phyloP scores from a whole-genome alignment of 2,113 vertebrate genomes.

The Odontophorus gujanensis region DNA sequence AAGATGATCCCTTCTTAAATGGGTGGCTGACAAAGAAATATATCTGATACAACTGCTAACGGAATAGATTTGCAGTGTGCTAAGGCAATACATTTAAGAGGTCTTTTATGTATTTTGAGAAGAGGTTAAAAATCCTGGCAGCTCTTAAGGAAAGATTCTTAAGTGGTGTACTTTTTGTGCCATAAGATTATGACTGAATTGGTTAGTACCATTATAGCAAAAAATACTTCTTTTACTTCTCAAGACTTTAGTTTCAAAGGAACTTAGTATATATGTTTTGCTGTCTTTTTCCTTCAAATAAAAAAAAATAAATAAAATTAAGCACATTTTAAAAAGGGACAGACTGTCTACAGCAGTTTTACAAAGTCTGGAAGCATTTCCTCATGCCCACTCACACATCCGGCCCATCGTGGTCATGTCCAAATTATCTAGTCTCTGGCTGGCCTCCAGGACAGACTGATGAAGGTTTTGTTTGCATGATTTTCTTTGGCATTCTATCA shows the following conservation, averaged over 20 bases:
- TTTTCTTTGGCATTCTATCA: slow-evolving; percentile 29
- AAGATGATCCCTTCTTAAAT: slow-evolving; percentile 73
- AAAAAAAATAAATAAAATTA: no score
- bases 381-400: slow-evolving; percentile 1
- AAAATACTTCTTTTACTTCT: not conserved
- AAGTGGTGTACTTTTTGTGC: slow-evolving; percentile 5
- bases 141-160: slow-evolving; percentile 36
- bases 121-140: slow-evolving; percentile 56
- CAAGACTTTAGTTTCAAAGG: not conserved
- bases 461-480: slow-evolving; percentile 44
- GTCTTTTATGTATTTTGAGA: slow-evolving; percentile 60
- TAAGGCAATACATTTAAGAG: slow-evolving; percentile 66
- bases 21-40: slow-evolving; percentile 75
- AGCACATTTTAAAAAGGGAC: not conserved
- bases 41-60: slow-evolving; percentile 60
- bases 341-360: not conserved
- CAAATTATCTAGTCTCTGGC: slow-evolving; percentile 44
- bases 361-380: slow-evolving; percentile 20
- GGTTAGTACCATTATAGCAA: not conserved
- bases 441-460: slow-evolving; percentile 48
- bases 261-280: not conserved
- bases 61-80: slow-evolving; percentile 56
- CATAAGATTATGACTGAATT: not conserved
- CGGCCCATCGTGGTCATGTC: not conserved
- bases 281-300: not conserved